Evolutionary conservation across 2,888 invertebrate species (phyloP).

Genomic region (Vanessa cardui): DNA sequence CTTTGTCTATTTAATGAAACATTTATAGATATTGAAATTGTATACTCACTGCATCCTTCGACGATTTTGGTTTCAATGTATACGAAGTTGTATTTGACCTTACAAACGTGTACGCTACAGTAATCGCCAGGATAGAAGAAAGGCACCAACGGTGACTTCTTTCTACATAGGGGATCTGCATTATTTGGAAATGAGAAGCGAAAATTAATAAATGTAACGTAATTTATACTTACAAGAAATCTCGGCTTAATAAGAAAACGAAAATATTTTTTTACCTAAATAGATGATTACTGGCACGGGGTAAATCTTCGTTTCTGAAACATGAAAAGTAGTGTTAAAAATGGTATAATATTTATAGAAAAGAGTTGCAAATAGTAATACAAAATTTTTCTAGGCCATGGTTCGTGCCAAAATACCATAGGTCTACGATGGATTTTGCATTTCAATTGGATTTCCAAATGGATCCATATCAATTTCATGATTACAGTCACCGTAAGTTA

Average conservation of each 20-base stretch:
- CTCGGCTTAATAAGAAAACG: not conserved
- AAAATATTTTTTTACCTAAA: conserved; percentile 53
- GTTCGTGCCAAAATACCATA: too few species aligned
- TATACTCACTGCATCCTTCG: conserved; percentile 39
- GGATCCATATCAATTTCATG: too few species aligned
- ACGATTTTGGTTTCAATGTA: conserved; percentile 53
- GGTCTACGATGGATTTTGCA: too few species aligned
- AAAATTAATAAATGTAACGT: not conserved
- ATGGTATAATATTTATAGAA: not conserved
- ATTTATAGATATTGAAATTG: too few species aligned
- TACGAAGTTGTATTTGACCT: conserved; percentile 66
- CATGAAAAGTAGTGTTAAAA: too few species aligned
- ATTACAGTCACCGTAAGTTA: too few species aligned
- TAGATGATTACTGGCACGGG: conserved; percentile 63
- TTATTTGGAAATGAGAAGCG: conserved; percentile 13
- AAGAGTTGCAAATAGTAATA: not conserved
- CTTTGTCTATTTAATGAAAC: too few species aligned
- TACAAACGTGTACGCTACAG: conserved; percentile 62
- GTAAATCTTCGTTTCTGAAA: conserved; percentile 52
- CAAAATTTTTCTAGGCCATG: not conserved
- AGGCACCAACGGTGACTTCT: conserved; percentile 51
- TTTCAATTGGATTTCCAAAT: too few species aligned
- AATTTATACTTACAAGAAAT: not conserved
- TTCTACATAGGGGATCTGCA: conserved; percentile 63
- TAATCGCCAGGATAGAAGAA: conserved; percentile 55